Evolutionary conservation across 2,113 vertebrate species (phyloP), one percentile per base, ranked within the genome.

Genomic region (Glareola pratincola): DNA sequence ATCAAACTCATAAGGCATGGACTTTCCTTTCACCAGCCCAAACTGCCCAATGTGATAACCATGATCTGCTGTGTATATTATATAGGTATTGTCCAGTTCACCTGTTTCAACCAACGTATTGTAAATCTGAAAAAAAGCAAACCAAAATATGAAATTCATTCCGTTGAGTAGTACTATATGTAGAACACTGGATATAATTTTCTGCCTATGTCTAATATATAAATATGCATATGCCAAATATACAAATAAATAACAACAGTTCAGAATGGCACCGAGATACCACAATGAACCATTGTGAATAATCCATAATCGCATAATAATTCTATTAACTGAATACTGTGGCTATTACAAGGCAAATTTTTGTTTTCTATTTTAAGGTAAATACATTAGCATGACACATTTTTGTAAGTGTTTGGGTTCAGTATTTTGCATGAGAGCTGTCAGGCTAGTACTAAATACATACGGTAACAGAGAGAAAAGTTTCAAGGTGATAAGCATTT

Each of bases 21-120:
- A 99, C 96, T 99, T 99, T 43, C 99, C 99, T 96, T 99, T 99
- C 78, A 99, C 99, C 92, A 99, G 98, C 19, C 99, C 99, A 79
- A 99, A 99, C 97, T 99, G 99, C 48, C 99, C 99, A 18, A 99
- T 99, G 79, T 99, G 99, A 96, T 99, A 99, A 85, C 99, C 99
- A 7, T 99, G 99, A 97, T 99, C 99, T 2, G 99, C 99, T 4
- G 99, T 99, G 97, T 99, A 99, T 94, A 99, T 99, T 76, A 99
- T 90, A 96, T 99, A 99, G 0, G 99, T 99, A 95, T 99, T 99
- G 81, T 99, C 99, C 97, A 99, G 94, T 95, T 99, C 99, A 2
- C 99, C 99, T 0, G 98, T 99, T 98, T 99, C 99, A 80, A 98
- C 97, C 97, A 99, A 82, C 74, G 98, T 98, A 97, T 99, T 99